These are phyloP conservation scores for Ectemnius lituratus DNA, from an alignment of 2,888 invertebrate genomes.

Conservation along the genomic window DNA sequence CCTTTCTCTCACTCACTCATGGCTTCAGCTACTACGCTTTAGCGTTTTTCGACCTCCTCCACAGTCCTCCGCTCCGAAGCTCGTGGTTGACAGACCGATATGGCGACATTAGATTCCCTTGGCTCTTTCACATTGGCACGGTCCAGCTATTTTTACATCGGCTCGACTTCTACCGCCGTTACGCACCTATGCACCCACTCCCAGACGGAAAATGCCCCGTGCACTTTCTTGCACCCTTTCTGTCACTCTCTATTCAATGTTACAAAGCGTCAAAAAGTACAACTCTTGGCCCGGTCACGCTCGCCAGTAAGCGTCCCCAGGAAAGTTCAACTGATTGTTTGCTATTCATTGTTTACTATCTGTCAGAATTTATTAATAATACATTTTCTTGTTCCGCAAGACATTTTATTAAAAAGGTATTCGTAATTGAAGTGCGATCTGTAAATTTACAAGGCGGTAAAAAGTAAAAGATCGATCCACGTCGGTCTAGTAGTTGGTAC, in stretches of 20 bases:
- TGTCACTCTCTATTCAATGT: not conserved
- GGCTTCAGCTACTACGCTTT: slow-evolving; percentile 5
- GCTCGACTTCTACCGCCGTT: not conserved
- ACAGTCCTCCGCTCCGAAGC: slow-evolving; percentile 24
- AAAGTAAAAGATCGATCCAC: not conserved
- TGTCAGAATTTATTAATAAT: too few species aligned
- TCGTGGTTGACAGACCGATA: slow-evolving; percentile 61
- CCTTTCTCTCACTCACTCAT: slow-evolving; percentile 21
- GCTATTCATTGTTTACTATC: too few species aligned
- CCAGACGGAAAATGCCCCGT: not conserved
- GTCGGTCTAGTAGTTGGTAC: not conserved
- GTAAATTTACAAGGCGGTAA: not conserved
- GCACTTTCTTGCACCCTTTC: not conserved
- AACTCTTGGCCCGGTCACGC: too few species aligned
- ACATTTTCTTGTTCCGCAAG: too few species aligned
- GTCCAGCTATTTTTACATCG: slow-evolving; percentile 6
- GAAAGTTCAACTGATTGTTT: too few species aligned
- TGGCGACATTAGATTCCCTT: slow-evolving; percentile 50
- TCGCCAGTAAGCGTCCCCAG: too few species aligned
- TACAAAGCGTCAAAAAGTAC: too few species aligned
- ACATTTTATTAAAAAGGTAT: too few species aligned
- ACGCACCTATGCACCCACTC: slow-evolving; percentile 14
- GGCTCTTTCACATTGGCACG: slow-evolving; percentile 11
- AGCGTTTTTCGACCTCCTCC: slow-evolving; percentile 21
- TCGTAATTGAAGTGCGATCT: too few species aligned